These are phyloP conservation scores for Oedothorax gibbosus DNA, from an alignment of 1,140 invertebrate species.

Conservation along the genomic window DNA sequence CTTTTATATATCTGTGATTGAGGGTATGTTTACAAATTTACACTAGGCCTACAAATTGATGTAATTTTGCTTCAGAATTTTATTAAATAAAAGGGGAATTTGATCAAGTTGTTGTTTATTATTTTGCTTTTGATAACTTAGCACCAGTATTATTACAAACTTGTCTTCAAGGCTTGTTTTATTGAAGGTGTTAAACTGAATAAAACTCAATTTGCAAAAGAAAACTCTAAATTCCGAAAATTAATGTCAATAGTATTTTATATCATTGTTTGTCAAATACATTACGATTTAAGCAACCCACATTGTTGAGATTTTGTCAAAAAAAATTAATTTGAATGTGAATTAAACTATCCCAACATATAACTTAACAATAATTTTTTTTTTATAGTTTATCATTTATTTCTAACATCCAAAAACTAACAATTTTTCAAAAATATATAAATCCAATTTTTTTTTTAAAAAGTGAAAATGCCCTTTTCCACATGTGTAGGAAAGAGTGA, in stretches of 20 bases:
- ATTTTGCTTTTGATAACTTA: not conserved
- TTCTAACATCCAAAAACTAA: too few relatives aligned
- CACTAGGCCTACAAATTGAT: conserved; percentile 29
- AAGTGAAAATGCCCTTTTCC: too few relatives aligned
- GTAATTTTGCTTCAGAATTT: conserved; percentile 34
- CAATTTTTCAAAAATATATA: too few relatives aligned
- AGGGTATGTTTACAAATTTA: conserved; percentile 32
- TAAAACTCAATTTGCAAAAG: not conserved
- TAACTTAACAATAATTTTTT: too few relatives aligned
- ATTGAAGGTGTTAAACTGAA: not conserved
- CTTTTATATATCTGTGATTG: conserved; percentile 18
- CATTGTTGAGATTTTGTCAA: too few relatives aligned
- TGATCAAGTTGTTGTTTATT: not conserved
- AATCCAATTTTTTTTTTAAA: too few relatives aligned
- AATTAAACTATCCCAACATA: too few relatives aligned
- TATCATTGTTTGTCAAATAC: not conserved
- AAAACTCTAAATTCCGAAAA: not conserved
- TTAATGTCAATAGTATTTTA: not conserved
- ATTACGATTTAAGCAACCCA: too few relatives aligned
- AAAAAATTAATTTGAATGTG: too few relatives aligned
- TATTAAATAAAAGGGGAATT: conserved; percentile 40
- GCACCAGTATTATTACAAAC: not conserved
- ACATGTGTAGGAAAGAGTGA: too few relatives aligned
- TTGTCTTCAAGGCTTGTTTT: not conserved
- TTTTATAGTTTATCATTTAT: too few relatives aligned